Conservation (phyloP, 1,140 invertebrate genomes). For the Mercenaria mercenaria region DNA sequence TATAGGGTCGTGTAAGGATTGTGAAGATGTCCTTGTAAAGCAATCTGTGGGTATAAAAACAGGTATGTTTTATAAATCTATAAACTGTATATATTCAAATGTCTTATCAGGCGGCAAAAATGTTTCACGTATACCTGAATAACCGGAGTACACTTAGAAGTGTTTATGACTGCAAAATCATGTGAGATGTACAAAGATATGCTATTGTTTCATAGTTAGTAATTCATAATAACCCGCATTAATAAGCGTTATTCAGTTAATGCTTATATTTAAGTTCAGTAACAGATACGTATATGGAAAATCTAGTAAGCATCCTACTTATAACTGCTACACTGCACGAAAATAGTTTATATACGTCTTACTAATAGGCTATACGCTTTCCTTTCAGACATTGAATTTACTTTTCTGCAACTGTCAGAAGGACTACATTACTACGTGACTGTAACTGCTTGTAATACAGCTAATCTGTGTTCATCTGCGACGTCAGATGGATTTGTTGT, state of each 20-base stretch:
- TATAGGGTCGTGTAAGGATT: slow-evolving; percentile 67
- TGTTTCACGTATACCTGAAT: background rate
- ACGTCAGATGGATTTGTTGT: slow-evolving; percentile 77
- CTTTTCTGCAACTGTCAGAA: slow-evolving; percentile 58
- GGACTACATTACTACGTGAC: slow-evolving; percentile 75
- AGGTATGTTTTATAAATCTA: background rate
- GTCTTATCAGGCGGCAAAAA: background rate
- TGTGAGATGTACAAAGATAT: too few species aligned
- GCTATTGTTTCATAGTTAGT: too few species aligned
- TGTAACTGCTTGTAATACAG: slow-evolving; percentile 76
- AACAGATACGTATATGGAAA: too few species aligned
- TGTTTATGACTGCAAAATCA: too few species aligned
- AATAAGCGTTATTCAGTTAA: too few species aligned
- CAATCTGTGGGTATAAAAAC: slow-evolving; percentile 37
- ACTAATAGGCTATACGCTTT: too few species aligned
- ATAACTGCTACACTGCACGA: too few species aligned
- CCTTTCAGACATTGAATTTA: slow-evolving; percentile 66
- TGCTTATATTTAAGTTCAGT: too few species aligned
- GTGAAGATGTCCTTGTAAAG: slow-evolving; percentile 64
- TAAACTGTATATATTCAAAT: background rate
- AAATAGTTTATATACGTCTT: too few species aligned
- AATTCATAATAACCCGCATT: too few species aligned
- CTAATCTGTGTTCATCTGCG: slow-evolving; percentile 65
- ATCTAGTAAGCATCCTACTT: too few species aligned
- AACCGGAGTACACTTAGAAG: background rate